phyloP scores from a whole-genome alignment of 2,888 invertebrate genomes.

The Pedicia rivosa region DNA sequence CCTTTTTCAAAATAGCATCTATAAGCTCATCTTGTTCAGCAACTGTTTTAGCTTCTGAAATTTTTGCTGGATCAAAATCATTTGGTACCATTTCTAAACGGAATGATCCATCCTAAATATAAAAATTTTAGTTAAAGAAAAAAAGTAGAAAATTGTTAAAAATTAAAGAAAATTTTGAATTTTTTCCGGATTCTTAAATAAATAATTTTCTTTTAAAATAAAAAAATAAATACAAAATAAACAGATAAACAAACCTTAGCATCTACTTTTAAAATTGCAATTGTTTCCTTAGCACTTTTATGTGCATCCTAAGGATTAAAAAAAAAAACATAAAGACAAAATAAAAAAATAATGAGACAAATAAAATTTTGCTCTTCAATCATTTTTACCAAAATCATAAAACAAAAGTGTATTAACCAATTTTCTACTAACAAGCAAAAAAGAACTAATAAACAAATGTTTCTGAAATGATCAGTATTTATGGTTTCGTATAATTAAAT shows the following conservation, averaged over 20 bases:
- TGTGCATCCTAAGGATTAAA: slow-evolving; percentile 24
- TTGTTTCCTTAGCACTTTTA: slow-evolving; percentile 33
- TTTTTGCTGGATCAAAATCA: slow-evolving; percentile 8
- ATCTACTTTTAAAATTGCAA: slow-evolving; percentile 40
- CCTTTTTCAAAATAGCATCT: not conserved
- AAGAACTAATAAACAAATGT: no score
- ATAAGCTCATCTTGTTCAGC: not conserved
- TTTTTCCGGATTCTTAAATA: not conserved
- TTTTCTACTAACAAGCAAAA: no score
- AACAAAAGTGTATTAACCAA: no score
- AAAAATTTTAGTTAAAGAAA: not conserved
- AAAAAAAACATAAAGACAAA: no score
- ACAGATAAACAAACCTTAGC: slow-evolving; percentile 21
- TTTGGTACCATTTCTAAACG: slow-evolving; percentile 13
- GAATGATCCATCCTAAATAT: slow-evolving; percentile 14
- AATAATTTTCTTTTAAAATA: not conserved
- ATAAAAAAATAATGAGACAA: slow-evolving; percentile 13
- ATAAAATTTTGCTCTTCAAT: no score
- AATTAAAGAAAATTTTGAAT: not conserved
- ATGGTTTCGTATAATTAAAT: no score
- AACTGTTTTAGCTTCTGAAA: slow-evolving; percentile 8
- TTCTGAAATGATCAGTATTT: no score
- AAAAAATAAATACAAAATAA: not conserved
- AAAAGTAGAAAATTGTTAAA: not conserved
- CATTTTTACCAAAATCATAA: no score